Evolutionary conservation across 1,140 invertebrate genomes (phyloP), one percentile per base, ranked within the genome.

Genomic region (Asobara japonica): DNA sequence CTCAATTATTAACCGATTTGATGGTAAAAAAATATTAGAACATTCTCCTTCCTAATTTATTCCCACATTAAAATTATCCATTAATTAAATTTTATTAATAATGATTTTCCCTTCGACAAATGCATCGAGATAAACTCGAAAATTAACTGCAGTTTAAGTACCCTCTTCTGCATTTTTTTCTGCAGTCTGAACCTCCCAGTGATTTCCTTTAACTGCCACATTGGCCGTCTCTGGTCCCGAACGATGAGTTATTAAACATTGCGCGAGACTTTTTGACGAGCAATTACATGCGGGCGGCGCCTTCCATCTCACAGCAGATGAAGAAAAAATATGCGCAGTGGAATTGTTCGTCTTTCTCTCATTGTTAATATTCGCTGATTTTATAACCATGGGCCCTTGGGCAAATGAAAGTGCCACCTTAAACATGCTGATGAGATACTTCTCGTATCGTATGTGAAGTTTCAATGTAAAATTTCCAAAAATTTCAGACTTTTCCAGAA

Each of bases 91-190:
- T 27, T 56, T 27, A 56, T 22, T 56, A 20, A 13, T 56, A 56
- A 56, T 56, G 5, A 56, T 18, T 56, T 56, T 45, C 41, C 41
- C 41, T 16, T 45, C 5, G 41, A 45, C 51, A 56, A 56, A 27
- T 22, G 18, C 51, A 25, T 27, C 22, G 4, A 13, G 22, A 56
- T 56, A 56, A 56, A 56, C 16, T 25, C 4, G 51, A 56, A 27
- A 56, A 56, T 56, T 25, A 48, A 38, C 41, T 67, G 65, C 65
- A 18, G 41, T 38, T 30, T 45, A 67, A 67, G 41, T 64, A 64
- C 13, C 29, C 56, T 29, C 29, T 64, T 66, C 36, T 45, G 16
- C 27, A 2, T 66, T 25, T 45, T 45, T 41, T 51, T 45, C 18
- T 45, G 16, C 30, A n/a, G 13, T 48, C 41, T 67, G 16, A 67